Evolutionary conservation across 2,113 vertebrate genomes (phyloP), one percentile per base, ranked within the genome.

Genomic region (Tachysurus fulvidraco): DNA sequence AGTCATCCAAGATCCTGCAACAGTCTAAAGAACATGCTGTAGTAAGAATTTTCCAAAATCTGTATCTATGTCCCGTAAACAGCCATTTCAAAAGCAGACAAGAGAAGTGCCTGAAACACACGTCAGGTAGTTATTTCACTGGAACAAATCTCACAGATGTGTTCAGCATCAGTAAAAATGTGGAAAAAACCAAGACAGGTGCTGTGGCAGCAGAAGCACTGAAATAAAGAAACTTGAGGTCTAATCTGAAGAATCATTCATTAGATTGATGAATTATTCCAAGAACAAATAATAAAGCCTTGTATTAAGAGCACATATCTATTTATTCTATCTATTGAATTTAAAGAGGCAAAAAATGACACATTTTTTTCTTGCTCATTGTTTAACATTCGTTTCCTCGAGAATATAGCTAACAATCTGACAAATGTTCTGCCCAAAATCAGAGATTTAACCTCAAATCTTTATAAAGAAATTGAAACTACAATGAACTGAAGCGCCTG

Each of bases 91-190:
- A 52, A 76, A 8, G 7, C 23, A 21, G 28, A 3, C 14, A 28
- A 67, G 25, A 17, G 23, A 74, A 9, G 23, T 14, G 60, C 46
- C 54, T 83, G 46, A 13, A 69, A 44, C 10, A 12, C 10, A 41
- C 9, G 28, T 69, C 30, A 67, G 21, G 36, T 0, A 60, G 30
- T 62, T 81, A n/a, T 71, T 86, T 60, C 11, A 30, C 54, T 21
- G 64, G 30, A 71, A 44, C 21, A 71, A 25, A 23, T 81, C 36
- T 59, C 52, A 21, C 85, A 86, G 77, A 86, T 69, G 84, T 54
- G n/a, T 44, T 65, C 59, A 41, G 57, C 57, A 46, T 46, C 41
- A 28, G 19, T 57, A 54, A 59, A 44, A 44, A 44, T 73, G 67
- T 57, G 30, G n/a, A n/a, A 55, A 16, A n/a, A 62, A 85, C 14